phyloP scores from a whole-genome alignment of 2,797 vertebrate genomes.

The Mormyrus proboscirostris region DNA sequence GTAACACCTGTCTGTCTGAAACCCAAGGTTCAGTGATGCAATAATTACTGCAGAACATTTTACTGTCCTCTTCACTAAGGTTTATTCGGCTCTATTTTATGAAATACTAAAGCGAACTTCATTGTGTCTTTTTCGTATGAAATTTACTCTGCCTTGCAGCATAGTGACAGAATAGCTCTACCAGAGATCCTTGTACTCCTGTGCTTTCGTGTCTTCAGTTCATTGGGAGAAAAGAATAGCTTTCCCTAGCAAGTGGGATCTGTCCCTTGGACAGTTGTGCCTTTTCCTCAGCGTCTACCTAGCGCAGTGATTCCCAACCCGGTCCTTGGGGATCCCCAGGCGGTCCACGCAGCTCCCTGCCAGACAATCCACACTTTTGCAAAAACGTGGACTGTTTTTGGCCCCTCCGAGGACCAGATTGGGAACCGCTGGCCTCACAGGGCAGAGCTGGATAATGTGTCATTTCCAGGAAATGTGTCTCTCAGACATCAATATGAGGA shows the following conservation, averaged over 20 bases:
- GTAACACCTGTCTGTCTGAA: background rate
- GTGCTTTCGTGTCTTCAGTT: background rate
- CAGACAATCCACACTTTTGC: background rate
- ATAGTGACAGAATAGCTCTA: background rate
- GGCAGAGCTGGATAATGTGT: background rate
- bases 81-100: background rate
- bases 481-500: slow-evolving; percentile 55
- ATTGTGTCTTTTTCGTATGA: background rate
- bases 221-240: background rate
- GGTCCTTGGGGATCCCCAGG: background rate
- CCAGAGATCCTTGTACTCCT: background rate
- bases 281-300: slow-evolving; percentile 17
- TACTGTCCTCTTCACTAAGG: background rate
- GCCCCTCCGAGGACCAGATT: background rate
- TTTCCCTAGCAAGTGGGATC: background rate
- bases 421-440: background rate
- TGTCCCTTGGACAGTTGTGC: background rate
- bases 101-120: background rate
- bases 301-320: background rate
- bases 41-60: background rate
- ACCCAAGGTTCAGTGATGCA: background rate
- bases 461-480: slow-evolving; percentile 48
- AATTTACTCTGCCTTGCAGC: background rate
- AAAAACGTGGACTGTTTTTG: background rate
- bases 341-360: background rate